A percentile compares a stretch with the other conserved stretches of the same genome.
Evolutionary conservation across 2,888 invertebrate genomes (phyloP).

Genomic region (Microctonus brassicae): DNA sequence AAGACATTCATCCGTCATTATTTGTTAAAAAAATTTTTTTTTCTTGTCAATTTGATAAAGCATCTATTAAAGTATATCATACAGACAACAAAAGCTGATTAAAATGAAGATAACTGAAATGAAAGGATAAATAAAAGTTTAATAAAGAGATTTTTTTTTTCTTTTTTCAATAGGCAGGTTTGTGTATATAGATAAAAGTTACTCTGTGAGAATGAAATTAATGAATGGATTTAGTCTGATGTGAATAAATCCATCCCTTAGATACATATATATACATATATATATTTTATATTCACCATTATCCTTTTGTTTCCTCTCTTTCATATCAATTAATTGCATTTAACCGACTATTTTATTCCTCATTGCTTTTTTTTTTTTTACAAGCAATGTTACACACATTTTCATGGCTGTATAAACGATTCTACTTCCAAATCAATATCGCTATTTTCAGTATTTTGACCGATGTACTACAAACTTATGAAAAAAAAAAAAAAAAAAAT

Average conservation of each 20-base stretch:
- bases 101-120: neutral
- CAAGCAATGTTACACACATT: neutral
- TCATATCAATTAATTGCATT: neutral
- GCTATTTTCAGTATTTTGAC: neutral
- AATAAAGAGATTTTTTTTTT: neutral
- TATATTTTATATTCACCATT: neutral
- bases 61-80: neutral
- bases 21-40: neutral
- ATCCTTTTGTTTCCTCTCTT: neutral
- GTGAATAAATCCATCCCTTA: neutral
- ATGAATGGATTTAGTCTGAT: neutral
- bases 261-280: neutral
- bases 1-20: neutral
- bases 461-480: neutral
- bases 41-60: neutral
- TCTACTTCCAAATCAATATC: neutral
- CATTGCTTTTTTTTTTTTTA: too few species aligned
- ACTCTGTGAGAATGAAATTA: neutral
- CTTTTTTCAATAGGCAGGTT: neutral
- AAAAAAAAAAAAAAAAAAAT: neutral
- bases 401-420: neutral
- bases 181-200: neutral
- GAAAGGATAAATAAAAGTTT: neutral
- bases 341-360: neutral
- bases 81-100: neutral